A percentile compares a stretch with the other conserved stretches of the same genome.
These are phyloP conservation scores for Drosophila cardini DNA, from an alignment of 1,140 invertebrate species.

Conservation along the genomic window DNA sequence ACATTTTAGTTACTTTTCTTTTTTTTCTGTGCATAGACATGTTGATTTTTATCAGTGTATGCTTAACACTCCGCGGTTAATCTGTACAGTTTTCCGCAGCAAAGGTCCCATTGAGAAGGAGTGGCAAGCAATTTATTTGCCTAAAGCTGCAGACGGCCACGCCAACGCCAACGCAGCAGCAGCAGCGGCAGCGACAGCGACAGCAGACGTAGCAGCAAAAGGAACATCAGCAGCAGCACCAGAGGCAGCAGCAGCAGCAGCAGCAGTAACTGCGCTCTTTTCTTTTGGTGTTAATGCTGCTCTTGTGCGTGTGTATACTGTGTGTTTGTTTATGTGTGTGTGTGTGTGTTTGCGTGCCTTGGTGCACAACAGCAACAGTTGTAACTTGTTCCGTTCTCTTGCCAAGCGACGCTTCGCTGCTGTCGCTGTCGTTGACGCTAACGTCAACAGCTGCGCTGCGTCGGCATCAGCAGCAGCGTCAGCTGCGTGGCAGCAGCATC, in stretches of 20 bases:
- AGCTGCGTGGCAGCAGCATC: constrained; percentile 24
- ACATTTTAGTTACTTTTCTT: too few relatives aligned
- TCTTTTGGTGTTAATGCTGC: constrained; percentile 48
- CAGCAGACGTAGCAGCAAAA: constrained; percentile 18
- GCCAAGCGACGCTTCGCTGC: constrained; percentile 8
- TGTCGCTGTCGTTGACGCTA: neutral
- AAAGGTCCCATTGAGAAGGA: neutral
- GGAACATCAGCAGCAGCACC: neutral
- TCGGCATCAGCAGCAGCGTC: constrained; percentile 22
- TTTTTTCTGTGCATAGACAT: too few relatives aligned
- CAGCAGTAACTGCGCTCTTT: constrained; percentile 55
- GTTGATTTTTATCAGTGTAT: too few relatives aligned
- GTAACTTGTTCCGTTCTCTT: constrained; percentile 36
- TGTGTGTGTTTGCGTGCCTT: neutral
- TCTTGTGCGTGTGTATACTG: constrained; percentile 38
- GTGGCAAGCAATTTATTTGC: constrained; percentile 14
- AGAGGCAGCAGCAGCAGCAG: constrained; percentile 21
- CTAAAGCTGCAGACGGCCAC: constrained; percentile 28
- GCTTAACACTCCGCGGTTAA: too few relatives aligned
- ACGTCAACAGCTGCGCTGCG: neutral
- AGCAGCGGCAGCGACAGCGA: constrained; percentile 16
- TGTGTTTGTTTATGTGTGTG: constrained; percentile 38
- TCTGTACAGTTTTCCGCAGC: too few relatives aligned
- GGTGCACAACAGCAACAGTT: constrained; percentile 17
- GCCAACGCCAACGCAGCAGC: constrained; percentile 1